Base-by-base conservation (phyloP, 2,797 vertebrate species). In the Myotis planiceps region DNA sequence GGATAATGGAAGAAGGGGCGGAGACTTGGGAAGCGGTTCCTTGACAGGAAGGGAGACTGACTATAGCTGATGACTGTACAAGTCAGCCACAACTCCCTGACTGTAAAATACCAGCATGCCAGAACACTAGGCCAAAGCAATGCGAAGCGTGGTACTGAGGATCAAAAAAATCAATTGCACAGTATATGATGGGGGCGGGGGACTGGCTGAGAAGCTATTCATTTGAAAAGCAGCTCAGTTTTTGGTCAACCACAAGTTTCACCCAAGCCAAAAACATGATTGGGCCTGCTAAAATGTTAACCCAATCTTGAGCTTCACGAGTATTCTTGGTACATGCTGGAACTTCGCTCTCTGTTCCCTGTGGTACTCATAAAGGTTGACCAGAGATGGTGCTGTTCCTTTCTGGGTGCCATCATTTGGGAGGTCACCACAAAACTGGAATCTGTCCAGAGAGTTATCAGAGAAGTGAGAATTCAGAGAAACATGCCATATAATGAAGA, bases 241-340 rank as follows among this genome's bases (percentile, higher is more conserved):
- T 96, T 94, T 86, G 5, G 21, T 74, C 47, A 79, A 76, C 69
- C 86, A 80, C 79, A 91, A 82, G 51, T 63, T 86, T 88, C 79
- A 88, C 69, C 42, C 75, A 72, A 86, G 58, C 39, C 32, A 42
- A 75, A 32, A 72, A n/a, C 21, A 7, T 72, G 79, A 60, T 1
- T 16, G 34, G 65, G 32, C 63, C 80, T 76, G 34, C 34, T 65
- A 60, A 76, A 92, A 74, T 42, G 34, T 92, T 65, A 87, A 79
- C 53, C 74, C 69, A 60, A 21, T 58, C 51, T 47, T 27, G 21
- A 82, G 39, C 5, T n/a, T 63, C 65, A 4, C 51, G 12, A 49
- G 65, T 47, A 49, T 39, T 68, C 53, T 16, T 49, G 60, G 29
- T 90, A n/a, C 6, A 53, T 9, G 14, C 65, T 27, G 39, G 34